Conservation (phyloP, 2,113 vertebrate genomes). For the Rhipidura dahli region DNA sequence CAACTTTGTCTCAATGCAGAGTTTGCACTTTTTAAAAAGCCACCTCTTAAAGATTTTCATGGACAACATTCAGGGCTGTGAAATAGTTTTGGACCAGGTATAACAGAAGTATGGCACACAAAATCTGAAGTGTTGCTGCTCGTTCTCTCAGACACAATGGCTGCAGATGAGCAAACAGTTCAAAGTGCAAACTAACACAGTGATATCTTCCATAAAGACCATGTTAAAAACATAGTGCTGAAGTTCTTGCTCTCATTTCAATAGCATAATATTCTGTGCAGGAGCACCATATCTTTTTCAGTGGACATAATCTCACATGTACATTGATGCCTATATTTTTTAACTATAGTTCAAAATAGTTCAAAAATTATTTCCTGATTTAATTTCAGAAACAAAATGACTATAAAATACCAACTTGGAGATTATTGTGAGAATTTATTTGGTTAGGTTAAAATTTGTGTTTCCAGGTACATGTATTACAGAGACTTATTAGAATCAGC, state of each 20-base stretch:
- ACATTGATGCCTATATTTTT: not conserved
- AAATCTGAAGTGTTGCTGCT: not conserved
- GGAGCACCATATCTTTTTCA: not conserved
- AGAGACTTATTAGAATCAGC: not conserved
- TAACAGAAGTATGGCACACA: not conserved
- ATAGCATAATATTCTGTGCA: not conserved
- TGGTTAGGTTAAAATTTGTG: not conserved
- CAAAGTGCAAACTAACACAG: constrained; percentile 20
- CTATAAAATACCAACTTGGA: not conserved
- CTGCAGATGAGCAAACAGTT: not conserved
- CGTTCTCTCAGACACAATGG: not conserved
- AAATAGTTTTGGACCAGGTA: not conserved
- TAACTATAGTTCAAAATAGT: not conserved
- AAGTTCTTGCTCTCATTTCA: not conserved
- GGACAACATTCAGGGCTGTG: not conserved
- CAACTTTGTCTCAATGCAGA: not conserved
- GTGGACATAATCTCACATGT: not conserved
- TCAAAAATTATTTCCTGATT: not conserved
- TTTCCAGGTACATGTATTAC: not conserved
- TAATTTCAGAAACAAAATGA: not conserved
- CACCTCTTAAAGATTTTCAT: not conserved
- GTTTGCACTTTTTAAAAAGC: not conserved
- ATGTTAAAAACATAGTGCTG: not conserved
- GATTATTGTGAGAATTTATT: not conserved
- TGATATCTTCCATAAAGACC: not conserved